Percentiles rank a stretch among this genome's conserved stretches.
phyloP scores from a whole-genome alignment of 2,888 invertebrate species.

The Serrognathus titanus region DNA sequence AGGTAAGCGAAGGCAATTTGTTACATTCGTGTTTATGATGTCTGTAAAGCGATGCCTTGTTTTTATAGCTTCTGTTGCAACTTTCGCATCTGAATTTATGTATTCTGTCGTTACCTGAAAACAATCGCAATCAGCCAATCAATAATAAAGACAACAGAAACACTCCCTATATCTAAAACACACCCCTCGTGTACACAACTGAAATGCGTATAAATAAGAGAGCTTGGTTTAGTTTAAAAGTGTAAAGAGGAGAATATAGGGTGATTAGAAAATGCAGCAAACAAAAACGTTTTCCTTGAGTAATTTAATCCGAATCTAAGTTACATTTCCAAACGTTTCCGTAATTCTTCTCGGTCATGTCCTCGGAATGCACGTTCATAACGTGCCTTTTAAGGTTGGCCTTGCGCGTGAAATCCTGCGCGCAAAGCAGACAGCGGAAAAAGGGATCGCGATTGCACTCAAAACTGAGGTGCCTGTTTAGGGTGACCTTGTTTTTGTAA shows the following conservation, averaged over 20 bases:
- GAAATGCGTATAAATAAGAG: no score
- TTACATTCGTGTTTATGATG: neutral
- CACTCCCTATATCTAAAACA: no score
- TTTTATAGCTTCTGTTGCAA: neutral
- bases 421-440: constrained; percentile 4
- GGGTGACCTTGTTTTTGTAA: constrained; percentile 68
- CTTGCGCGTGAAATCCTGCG: neutral
- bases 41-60: neutral
- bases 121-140: no score
- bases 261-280: no score
- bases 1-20: neutral
- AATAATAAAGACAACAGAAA: no score
- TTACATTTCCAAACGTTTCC: no score
- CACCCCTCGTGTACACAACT: no score
- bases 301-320: no score
- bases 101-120: no score
- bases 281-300: constrained; percentile 37
- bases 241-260: no score
- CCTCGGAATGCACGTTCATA: neutral
- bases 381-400: neutral
- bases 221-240: no score
- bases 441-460: constrained; percentile 58
- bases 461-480: constrained; percentile 68
- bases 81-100: neutral
- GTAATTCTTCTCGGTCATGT: no score